Conservation (phyloP, 2,797 vertebrate genomes). For the Pipistrellus nathusii region DNA sequence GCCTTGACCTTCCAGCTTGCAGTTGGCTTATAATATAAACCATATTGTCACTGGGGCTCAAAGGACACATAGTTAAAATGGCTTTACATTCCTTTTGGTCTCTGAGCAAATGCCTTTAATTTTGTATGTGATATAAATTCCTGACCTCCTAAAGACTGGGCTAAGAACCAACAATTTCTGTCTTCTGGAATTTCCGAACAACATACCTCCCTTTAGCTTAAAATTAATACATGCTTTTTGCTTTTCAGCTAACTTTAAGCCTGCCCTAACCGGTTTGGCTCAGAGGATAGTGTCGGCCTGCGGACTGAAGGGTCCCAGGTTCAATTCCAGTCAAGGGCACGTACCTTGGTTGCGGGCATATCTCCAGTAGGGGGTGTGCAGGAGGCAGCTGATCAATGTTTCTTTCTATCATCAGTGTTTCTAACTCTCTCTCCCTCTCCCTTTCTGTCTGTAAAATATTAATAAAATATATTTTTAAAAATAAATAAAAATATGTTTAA, state of each 20-base stretch:
- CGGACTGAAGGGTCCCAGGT: too few relatives aligned
- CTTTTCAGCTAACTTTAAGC: conserved; percentile 44
- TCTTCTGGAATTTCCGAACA: conserved; percentile 65
- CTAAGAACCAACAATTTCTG: conserved; percentile 65
- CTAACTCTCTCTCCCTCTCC: too few relatives aligned
- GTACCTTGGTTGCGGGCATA: too few relatives aligned
- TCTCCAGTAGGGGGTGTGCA: too few relatives aligned
- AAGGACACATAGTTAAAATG: background rate
- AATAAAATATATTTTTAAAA: too few relatives aligned
- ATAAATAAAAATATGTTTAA: too few relatives aligned
- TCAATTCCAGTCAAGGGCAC: too few relatives aligned
- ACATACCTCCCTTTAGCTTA: conserved; percentile 31
- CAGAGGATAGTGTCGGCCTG: too few relatives aligned
- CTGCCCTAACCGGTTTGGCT: too few relatives aligned
- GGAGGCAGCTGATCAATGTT: too few relatives aligned
- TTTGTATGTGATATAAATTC: conserved; percentile 61
- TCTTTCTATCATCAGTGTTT: too few relatives aligned
- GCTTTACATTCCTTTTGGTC: conserved; percentile 62
- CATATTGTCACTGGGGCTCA: background rate
- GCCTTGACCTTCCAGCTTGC: background rate
- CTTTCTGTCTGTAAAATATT: too few relatives aligned
- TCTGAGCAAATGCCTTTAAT: conserved; percentile 66
- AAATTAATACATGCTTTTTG: conserved; percentile 41
- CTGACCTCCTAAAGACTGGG: conserved; percentile 58
- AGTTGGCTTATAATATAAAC: conserved; percentile 40